Evolutionary conservation across 2,888 invertebrate genomes (phyloP).

Genomic region (Cloeon dipterum): DNA sequence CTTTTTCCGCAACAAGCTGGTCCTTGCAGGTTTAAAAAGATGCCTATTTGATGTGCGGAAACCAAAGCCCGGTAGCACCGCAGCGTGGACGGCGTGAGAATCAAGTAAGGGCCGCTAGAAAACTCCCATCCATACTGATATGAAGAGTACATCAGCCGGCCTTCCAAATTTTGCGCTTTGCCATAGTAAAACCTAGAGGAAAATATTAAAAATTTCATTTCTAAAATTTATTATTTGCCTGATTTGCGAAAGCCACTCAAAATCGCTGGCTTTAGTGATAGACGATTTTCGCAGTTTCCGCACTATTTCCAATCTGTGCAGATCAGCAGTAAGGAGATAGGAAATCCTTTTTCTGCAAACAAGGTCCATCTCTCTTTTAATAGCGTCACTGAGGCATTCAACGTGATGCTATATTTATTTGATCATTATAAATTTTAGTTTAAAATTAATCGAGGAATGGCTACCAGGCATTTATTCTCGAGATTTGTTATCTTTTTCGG

Average conservation of each 20-base stretch:
- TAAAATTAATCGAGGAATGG: too few species aligned
- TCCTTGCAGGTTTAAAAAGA: slow-evolving; percentile 27
- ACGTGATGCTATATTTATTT: too few species aligned
- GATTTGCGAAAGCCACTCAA: not conserved
- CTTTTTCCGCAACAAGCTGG: slow-evolving; percentile 80
- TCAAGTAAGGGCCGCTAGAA: slow-evolving; percentile 50
- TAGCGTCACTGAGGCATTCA: too few species aligned
- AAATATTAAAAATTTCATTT: too few species aligned
- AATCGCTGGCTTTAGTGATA: not conserved
- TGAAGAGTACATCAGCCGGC: slow-evolving; percentile 56
- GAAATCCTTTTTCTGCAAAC: too few species aligned
- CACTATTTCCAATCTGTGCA: not conserved
- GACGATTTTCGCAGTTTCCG: not conserved
- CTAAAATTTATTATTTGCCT: too few species aligned
- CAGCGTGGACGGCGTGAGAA: slow-evolving; percentile 50
- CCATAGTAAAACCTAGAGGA: slow-evolving; percentile 35
- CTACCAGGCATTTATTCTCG: too few species aligned
- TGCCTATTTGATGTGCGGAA: slow-evolving; percentile 40
- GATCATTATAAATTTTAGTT: too few species aligned
- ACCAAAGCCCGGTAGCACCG: slow-evolving; percentile 65
- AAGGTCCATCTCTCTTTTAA: too few species aligned
- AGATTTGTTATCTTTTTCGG: too few species aligned
- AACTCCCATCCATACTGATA: slow-evolving; percentile 68
- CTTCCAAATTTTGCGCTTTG: slow-evolving; percentile 30
- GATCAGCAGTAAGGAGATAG: not conserved